Percentiles rank a stretch among this genome's conserved stretches.
These are phyloP conservation scores for Stylophora pistillata DNA, from an alignment of 64 coral and sea anemone genomes.

Conservation along the genomic window DNA sequence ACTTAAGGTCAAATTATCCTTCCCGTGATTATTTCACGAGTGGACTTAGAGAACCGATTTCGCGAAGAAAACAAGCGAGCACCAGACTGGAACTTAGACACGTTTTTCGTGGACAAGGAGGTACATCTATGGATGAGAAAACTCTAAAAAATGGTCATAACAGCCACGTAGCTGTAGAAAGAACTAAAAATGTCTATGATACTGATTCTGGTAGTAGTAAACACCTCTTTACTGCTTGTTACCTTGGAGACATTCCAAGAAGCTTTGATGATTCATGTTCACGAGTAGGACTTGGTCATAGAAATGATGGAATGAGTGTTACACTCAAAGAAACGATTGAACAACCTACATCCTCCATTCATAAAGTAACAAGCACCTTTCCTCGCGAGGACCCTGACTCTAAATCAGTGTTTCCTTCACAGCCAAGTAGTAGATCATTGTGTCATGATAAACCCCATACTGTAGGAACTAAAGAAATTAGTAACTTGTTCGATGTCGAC, in stretches of 20 bases:
- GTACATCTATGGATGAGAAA: not conserved
- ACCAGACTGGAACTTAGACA: not conserved
- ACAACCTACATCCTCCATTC: not conserved
- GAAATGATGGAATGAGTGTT: not conserved
- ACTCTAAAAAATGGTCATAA: not conserved
- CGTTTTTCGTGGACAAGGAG: not conserved
- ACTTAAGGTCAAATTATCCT: not conserved
- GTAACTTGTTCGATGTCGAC: constrained; percentile 25
- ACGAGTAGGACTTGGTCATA: not conserved
- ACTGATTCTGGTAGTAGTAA: not conserved
- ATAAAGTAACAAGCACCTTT: not conserved
- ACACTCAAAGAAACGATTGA: not conserved
- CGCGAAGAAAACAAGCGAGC: not conserved
- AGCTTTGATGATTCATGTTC: not conserved
- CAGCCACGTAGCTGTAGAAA: too few species aligned
- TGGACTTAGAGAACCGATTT: not conserved
- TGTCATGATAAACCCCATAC: not conserved
- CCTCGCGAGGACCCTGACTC: not conserved
- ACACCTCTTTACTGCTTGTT: not conserved
- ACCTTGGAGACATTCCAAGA: not conserved
- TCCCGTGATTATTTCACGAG: not conserved
- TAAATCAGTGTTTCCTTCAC: not conserved
- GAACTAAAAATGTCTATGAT: not conserved
- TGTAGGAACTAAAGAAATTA: constrained; percentile 21
- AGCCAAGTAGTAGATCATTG: not conserved